Evolutionary conservation across 2,113 vertebrate species (phyloP).

Genomic region (Phylloscopus whistleri): DNA sequence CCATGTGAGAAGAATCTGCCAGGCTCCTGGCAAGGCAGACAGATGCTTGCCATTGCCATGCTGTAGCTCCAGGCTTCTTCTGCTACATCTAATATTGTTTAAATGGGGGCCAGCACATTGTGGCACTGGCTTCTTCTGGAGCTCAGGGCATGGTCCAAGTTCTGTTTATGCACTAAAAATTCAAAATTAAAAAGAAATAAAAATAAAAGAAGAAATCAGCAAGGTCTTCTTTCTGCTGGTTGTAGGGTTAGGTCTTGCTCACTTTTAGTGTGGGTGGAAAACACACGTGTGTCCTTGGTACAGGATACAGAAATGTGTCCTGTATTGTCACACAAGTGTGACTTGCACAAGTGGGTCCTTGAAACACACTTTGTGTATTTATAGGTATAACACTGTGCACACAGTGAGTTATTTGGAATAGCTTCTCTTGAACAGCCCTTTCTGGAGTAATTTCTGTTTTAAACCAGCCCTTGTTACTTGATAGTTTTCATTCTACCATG

Average conservation of each 20-base stretch:
- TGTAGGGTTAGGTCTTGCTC: background rate
- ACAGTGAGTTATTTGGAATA: background rate
- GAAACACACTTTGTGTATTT: background rate
- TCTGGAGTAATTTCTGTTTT: background rate
- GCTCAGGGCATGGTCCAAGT: background rate
- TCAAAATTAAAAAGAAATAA: background rate
- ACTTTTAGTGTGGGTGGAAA: background rate
- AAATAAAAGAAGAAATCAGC: no score
- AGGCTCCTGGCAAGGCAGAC: background rate
- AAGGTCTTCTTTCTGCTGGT: background rate
- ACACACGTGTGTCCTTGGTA: background rate
- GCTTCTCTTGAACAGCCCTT: background rate
- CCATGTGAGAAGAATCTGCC: background rate
- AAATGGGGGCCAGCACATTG: background rate
- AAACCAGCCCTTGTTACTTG: background rate
- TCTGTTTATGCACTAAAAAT: background rate
- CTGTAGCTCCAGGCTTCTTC: background rate
- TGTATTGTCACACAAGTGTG: background rate
- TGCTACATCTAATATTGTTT: background rate
- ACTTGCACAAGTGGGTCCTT: background rate
- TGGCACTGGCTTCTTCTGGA: background rate
- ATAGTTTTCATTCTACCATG: background rate
- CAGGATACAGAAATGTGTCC: background rate
- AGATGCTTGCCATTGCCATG: rapidly evolving
- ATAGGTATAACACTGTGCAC: background rate